phyloP scores from a whole-genome alignment of 2,797 vertebrate species.

The Dryobates pubescens region DNA sequence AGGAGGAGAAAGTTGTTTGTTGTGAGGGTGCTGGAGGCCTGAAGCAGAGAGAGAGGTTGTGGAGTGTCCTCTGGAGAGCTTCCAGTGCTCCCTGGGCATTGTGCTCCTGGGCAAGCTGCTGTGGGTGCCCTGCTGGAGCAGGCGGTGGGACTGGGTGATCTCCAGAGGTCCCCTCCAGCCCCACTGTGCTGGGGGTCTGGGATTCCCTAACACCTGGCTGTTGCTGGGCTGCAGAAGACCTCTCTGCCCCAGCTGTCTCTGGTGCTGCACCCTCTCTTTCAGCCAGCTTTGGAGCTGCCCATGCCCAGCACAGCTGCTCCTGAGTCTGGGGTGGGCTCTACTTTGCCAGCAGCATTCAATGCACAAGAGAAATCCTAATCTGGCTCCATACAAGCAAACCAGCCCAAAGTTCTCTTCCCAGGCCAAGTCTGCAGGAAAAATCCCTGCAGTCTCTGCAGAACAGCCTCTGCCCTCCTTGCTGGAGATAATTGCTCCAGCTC shows the following conservation, averaged over 20 bases:
- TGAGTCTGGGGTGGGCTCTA: background rate
- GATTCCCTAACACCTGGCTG: fast-evolving
- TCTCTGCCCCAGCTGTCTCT: background rate
- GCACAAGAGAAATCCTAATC: background rate
- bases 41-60: background rate
- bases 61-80: background rate
- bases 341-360: background rate
- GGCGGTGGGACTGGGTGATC: background rate
- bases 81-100: too few relatives aligned
- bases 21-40: background rate
- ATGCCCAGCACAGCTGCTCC: fast-evolving
- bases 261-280: background rate
- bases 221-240: background rate
- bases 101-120: background rate
- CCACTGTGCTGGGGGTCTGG: background rate
- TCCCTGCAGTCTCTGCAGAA: background rate
- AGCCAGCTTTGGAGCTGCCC: fast-evolving
- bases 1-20: too few relatives aligned
- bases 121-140: background rate
- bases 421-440: background rate
- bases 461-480: fast-evolving
- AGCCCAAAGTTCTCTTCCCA: background rate
- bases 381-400: background rate
- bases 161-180: background rate
- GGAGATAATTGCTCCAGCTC: background rate